Evolutionary conservation across 92 coral and sea anemone genomes (phyloP).

Genomic region (Epizoanthus fatuus): DNA sequence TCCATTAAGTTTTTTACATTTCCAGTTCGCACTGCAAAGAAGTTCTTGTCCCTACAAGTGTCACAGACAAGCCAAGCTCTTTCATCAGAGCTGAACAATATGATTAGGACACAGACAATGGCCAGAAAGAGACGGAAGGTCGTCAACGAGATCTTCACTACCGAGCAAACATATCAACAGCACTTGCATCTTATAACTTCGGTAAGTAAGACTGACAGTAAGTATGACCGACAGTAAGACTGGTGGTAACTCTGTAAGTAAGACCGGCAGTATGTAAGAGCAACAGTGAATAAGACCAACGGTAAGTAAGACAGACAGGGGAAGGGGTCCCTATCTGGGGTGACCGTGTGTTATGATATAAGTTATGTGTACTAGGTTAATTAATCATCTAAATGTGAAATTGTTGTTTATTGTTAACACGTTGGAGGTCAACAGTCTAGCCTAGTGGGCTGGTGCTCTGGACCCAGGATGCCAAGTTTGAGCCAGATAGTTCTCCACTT

Average conservation of each 20-base stretch:
- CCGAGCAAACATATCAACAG: conserved; percentile 94
- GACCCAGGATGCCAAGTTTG: too few species aligned
- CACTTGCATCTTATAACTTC: conserved; percentile 84
- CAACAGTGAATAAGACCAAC: neutral
- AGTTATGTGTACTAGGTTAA: neutral
- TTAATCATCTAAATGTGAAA: neutral
- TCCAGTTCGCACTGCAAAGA: conserved; percentile 92
- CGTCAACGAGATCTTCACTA: conserved; percentile 91
- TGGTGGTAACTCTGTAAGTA: too few species aligned
- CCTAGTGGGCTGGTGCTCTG: too few species aligned
- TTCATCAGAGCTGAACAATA: conserved; percentile 88
- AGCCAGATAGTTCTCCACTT: too few species aligned
- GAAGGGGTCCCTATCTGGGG: too few species aligned
- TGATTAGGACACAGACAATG: conserved; percentile 77
- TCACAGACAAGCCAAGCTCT: conserved; percentile 95
- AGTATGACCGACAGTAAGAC: neutral
- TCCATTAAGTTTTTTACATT: neutral
- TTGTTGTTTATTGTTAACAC: too few species aligned
- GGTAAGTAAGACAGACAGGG: too few species aligned
- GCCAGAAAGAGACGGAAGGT: conserved; percentile 91
- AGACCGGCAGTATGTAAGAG: too few species aligned
- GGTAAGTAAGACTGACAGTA: conserved; percentile 62
- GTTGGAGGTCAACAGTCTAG: too few species aligned
- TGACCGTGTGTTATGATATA: too few species aligned
- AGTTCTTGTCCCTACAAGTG: conserved; percentile 93